phyloP scores from a whole-genome alignment of 2,888 invertebrate genomes.

The Neelides folsomi region DNA sequence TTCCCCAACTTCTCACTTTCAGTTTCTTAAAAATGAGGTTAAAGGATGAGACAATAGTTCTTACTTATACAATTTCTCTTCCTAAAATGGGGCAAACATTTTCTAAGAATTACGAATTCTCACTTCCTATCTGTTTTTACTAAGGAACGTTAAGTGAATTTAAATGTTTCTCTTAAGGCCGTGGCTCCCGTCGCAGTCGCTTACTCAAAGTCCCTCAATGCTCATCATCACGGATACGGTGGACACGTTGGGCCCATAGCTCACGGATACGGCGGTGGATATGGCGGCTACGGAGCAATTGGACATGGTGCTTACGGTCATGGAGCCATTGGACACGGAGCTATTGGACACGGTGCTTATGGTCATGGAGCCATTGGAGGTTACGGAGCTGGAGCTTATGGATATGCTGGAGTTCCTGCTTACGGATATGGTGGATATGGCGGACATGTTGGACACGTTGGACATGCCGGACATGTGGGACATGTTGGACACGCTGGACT shows the following conservation, averaged over 20 bases:
- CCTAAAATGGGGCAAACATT: no score
- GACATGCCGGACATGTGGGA: background rate
- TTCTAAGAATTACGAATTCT: no score
- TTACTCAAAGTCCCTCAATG: constrained; percentile 10
- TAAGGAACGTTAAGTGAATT: no score
- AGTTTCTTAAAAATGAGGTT: no score
- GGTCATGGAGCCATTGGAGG: constrained; percentile 1
- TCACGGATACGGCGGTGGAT: background rate
- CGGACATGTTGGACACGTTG: background rate
- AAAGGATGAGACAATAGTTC: no score
- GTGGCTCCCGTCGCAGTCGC: constrained; percentile 11
- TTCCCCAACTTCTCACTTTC: no score
- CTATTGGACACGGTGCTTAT: constrained; percentile 8
- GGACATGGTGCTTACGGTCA: constrained; percentile 5
- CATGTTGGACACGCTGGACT: no score
- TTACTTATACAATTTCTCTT: no score
- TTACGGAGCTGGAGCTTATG: no score
- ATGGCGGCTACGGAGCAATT: constrained; percentile 3
- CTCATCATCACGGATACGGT: constrained; percentile 7
- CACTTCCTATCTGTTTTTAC: no score
- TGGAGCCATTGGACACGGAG: constrained; percentile 11
- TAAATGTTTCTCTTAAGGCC: constrained; percentile 1
- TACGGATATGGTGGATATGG: background rate
- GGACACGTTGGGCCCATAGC: background rate
- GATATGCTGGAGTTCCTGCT: no score